A percentile compares a stretch with the other conserved stretches of the same genome.
Evolutionary conservation across 2,113 vertebrate genomes (phyloP).

Genomic region (Corapipo altera): DNA sequence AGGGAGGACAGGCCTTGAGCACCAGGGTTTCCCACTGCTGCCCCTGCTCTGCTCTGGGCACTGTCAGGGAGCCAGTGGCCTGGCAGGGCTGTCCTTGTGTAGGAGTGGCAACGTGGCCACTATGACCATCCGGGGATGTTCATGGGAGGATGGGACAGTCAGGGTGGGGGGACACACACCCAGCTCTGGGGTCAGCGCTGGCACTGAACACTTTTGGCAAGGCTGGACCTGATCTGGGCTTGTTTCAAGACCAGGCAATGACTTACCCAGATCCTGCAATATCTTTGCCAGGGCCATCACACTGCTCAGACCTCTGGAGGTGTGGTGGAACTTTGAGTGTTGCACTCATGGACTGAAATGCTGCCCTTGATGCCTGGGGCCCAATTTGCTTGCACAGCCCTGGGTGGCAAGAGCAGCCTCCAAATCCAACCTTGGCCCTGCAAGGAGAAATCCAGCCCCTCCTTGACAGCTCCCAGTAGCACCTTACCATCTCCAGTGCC

Average conservation of each 20-base stretch:
- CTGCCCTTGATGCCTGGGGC: background rate
- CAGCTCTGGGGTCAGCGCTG: background rate
- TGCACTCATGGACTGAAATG: fast-evolving
- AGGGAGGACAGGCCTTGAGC: background rate
- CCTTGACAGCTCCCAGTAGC: background rate
- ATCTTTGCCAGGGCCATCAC: fast-evolving
- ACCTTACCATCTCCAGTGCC: background rate
- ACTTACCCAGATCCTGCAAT: background rate
- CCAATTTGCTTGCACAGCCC: background rate
- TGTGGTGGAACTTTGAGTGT: fast-evolving
- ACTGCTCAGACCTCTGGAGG: background rate
- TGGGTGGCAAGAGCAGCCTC: background rate
- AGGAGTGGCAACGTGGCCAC: background rate
- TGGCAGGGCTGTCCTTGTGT: fast-evolving
- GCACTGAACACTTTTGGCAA: background rate
- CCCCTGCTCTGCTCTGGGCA: background rate
- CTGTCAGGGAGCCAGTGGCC: fast-evolving
- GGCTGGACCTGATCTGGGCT: background rate
- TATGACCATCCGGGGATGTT: background rate
- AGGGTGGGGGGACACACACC: background rate
- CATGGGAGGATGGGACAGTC: fast-evolving
- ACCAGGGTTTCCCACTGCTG: background rate
- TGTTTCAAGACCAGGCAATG: background rate
- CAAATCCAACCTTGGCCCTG: background rate
- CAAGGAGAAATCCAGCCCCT: background rate